phyloP scores from a whole-genome alignment of 2,113 vertebrate species.

The Hypomesus transpacificus region DNA sequence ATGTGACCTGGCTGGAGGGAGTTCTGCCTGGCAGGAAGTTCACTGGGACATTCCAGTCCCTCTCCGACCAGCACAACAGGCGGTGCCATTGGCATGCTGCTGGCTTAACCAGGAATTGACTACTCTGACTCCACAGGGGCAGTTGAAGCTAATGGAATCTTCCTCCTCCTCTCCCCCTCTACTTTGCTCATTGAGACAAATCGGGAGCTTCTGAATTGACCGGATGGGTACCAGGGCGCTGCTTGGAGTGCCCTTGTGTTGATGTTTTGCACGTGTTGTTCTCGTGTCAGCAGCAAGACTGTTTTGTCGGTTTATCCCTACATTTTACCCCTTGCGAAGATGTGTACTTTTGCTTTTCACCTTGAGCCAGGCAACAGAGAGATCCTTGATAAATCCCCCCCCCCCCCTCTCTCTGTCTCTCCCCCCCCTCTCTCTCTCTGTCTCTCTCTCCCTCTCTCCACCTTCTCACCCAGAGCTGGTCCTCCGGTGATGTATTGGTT shows the following conservation, averaged over 20 bases:
- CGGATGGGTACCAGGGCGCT: no score
- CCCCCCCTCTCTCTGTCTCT: not conserved
- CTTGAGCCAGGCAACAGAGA: not conserved
- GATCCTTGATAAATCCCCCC: not conserved
- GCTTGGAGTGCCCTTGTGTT: no score
- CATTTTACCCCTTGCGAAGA: not conserved
- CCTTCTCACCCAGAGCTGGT: conserved; percentile 16
- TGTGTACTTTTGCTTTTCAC: not conserved
- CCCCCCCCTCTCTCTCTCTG: conserved; percentile 1
- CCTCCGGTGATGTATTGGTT: conserved; percentile 53
- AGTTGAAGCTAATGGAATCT: not conserved
- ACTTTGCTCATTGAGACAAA: not conserved
- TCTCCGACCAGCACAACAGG: not conserved
- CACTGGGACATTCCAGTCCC: conserved; percentile 9
- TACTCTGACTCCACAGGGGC: not conserved
- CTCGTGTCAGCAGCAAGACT: no score
- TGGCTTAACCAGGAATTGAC: conserved; percentile 2
- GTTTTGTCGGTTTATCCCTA: not conserved
- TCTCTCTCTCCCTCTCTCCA: conserved; percentile 5
- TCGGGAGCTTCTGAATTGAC: no score
- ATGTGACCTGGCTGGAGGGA: conserved; percentile 7
- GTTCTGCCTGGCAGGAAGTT: conserved; percentile 24
- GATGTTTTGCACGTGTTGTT: no score
- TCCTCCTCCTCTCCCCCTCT: not conserved
- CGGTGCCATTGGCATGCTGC: not conserved